phyloP scores from a whole-genome alignment of 2,113 vertebrate species.

The Agapornis roseicollis region DNA sequence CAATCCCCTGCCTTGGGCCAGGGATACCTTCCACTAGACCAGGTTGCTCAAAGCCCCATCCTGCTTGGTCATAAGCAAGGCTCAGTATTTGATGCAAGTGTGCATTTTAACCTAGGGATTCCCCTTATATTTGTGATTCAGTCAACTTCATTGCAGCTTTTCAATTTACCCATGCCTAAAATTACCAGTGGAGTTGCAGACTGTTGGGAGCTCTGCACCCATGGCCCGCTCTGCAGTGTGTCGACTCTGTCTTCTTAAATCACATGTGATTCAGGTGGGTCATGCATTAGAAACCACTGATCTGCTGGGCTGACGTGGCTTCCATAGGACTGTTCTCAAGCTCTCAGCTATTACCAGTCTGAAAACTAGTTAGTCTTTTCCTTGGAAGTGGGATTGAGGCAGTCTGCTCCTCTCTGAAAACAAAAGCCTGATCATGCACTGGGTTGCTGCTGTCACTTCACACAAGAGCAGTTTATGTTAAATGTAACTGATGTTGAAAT shows the following conservation, averaged over 20 bases:
- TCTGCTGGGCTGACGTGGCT: background rate
- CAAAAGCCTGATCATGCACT: accelerated
- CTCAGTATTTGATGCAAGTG: background rate
- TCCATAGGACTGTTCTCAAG: background rate
- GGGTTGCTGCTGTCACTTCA: background rate
- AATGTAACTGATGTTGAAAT: constrained; percentile 22
- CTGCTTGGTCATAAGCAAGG: background rate
- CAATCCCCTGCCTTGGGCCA: background rate
- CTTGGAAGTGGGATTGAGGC: background rate
- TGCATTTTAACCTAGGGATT: background rate
- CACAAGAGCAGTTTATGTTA: background rate
- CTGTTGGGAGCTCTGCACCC: background rate
- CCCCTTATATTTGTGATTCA: background rate
- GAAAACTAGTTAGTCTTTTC: background rate
- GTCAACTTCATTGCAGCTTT: background rate
- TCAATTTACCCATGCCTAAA: background rate
- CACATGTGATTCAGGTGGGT: background rate
- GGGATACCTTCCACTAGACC: background rate
- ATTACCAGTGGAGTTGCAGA: background rate
- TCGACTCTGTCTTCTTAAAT: background rate
- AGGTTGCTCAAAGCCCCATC: background rate
- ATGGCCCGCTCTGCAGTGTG: background rate
- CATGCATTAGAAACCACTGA: background rate
- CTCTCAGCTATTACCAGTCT: background rate
- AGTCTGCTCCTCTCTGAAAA: background rate